Evolutionary conservation across 1,140 invertebrate species (phyloP), one percentile per base, ranked within the genome.

Genomic region (Drosophila ananassae): DNA sequence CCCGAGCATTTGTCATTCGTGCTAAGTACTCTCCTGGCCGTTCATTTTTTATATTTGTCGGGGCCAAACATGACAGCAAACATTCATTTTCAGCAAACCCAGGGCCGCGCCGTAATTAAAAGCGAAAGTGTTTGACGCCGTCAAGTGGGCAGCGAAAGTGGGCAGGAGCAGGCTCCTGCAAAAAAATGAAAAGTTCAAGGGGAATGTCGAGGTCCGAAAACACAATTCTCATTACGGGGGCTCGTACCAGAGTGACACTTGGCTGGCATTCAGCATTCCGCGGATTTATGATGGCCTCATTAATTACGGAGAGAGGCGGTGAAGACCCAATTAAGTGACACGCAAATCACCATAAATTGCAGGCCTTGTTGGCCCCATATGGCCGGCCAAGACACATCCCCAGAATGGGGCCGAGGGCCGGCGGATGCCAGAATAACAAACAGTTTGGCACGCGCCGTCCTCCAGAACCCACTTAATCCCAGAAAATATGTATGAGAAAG

Each of bases 261-360:
- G 39, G 2, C 46, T 24, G 37, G 25, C 37, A 25, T 54, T 32
- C 32, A 37, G 22, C 37, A 28, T 17, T 4, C 22, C 39, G 61
- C 75, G 73, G 77, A 89, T 83, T 83, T 87, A 89, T 87, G 83
- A 89, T 82, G 79, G 67, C 30, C 68, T 82, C 83, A 89, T 89
- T 89, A 89, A 89, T 89, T 79, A 89, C 79, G 32, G 48, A 21
- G 58, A 52, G 37, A 32, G 25, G 28, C 12, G 46, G 34, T 61
- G 54, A 79, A 60, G 62, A 71, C 81, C 77, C 78, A 85, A 85
- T 85, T 85, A 85, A 85, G 85, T 71, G 77, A 82, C 81, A 85
- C 69, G 82, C 83, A 85, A 87, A 85, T 87, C 82, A 84, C 80
- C 77, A 85, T 84, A 79, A 85, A 84, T 84, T 84, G 81, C 69